Conservation (phyloP, 2,797 vertebrate species). For the Scyliorhinus canicula region DNA sequence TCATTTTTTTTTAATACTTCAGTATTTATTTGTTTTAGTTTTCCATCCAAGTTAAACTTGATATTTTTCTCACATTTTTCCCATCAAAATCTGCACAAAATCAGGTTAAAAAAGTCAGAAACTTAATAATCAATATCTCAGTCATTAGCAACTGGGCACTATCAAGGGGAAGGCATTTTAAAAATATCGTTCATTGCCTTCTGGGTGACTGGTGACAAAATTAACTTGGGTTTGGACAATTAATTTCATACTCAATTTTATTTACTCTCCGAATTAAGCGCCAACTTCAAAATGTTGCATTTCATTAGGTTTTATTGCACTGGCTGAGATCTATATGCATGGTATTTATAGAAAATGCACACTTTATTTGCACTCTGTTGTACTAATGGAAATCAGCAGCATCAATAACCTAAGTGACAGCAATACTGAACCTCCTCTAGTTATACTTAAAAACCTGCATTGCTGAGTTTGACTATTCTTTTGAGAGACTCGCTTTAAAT, state of each 20-base stretch:
- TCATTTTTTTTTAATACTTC: neutral
- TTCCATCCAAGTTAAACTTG: neutral
- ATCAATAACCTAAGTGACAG: neutral
- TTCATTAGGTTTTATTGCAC: neutral
- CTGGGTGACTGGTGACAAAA: neutral
- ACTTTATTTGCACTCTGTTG: neutral
- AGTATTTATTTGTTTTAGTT: neutral
- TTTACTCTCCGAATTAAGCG: neutral
- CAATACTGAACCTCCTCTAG: neutral
- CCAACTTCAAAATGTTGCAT: neutral
- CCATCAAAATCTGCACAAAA: neutral
- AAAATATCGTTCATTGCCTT: neutral
- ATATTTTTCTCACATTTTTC: neutral
- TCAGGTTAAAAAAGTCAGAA: neutral
- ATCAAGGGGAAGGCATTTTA: neutral
- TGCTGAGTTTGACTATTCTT: neutral
- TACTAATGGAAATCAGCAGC: neutral
- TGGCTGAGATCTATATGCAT: neutral
- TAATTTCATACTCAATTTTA: neutral
- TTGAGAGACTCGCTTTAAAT: neutral
- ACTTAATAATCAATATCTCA: neutral
- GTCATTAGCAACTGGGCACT: neutral
- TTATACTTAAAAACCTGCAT: neutral
- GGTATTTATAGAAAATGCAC: neutral
- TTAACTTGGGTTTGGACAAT: neutral